These are phyloP conservation scores for Raja brachyura DNA, from an alignment of 2,113 vertebrate genomes.

Conservation along the genomic window DNA sequence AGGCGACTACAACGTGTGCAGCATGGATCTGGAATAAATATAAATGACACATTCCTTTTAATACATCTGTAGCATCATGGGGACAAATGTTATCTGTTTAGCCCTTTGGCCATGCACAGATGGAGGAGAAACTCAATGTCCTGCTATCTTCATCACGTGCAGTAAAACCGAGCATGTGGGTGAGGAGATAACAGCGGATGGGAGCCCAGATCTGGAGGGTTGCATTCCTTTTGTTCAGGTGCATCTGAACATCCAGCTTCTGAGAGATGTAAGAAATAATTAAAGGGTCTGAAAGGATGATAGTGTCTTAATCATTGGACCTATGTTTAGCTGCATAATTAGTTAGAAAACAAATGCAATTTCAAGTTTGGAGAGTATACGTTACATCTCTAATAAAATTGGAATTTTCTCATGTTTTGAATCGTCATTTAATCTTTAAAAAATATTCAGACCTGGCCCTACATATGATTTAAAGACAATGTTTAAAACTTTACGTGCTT, in stretches of 20 bases:
- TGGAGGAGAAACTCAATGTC: background rate
- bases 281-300: background rate
- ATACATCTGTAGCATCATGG: background rate
- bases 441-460: background rate
- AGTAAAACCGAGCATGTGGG: background rate
- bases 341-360: background rate
- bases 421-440: background rate
- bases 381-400: constrained; percentile 32
- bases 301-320: background rate
- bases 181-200: background rate
- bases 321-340: constrained; percentile 3
- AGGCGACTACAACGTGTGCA: background rate
- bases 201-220: background rate
- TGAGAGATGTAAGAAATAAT: background rate
- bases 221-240: background rate
- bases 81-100: too few species aligned
- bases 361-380: constrained; percentile 3
- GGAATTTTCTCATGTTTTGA: background rate
- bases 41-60: background rate
- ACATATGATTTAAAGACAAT: background rate
- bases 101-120: background rate
- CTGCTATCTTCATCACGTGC: too few species aligned
- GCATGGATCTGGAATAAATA: background rate
- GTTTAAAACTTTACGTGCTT: background rate
- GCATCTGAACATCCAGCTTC: background rate